Evolutionary conservation across 2,888 invertebrate species (phyloP).

Genomic region (Anorthoa munda): DNA sequence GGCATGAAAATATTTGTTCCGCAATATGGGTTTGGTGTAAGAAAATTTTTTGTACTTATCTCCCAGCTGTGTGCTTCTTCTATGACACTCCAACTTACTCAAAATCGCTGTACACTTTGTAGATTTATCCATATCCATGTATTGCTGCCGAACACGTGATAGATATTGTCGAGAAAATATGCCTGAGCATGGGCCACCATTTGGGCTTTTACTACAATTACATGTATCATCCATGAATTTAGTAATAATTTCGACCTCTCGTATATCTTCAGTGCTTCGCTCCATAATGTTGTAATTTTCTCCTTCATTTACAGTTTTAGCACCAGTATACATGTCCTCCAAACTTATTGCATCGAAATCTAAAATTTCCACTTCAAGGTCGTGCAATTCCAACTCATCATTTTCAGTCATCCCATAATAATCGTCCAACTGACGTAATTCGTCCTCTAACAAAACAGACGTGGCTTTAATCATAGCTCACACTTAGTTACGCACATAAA

Average conservation of each 20-base stretch:
- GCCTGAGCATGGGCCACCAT: constrained; percentile 30
- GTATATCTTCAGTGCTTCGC: constrained; percentile 30
- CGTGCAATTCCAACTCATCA: constrained; percentile 29
- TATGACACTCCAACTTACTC: constrained; percentile 30
- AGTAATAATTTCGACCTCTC: constrained; percentile 26
- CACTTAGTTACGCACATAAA: constrained; percentile 9
- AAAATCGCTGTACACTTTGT: constrained; percentile 30
- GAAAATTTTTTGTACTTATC: constrained; percentile 28
- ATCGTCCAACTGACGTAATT: constrained; percentile 19
- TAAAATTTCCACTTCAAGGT: constrained; percentile 25
- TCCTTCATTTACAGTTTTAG: constrained; percentile 29
- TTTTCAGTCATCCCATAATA: constrained; percentile 29
- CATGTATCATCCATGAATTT: constrained; percentile 29
- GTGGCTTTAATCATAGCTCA: constrained; percentile 9
- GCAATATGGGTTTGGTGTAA: constrained; percentile 30
- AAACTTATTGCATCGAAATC: constrained; percentile 25
- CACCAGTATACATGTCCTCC: constrained; percentile 28
- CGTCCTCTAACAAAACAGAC: constrained; percentile 16
- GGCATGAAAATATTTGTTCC: constrained; percentile 28
- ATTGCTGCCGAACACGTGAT: constrained; percentile 29
- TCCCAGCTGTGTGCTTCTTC: constrained; percentile 31
- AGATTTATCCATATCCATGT: constrained; percentile 29
- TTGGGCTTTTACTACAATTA: constrained; percentile 27
- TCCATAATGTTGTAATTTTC: constrained; percentile 29
- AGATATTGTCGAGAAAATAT: constrained; percentile 30